Conservation (phyloP, 2,113 vertebrate genomes). For the Sporophila hypoxantha region DNA sequence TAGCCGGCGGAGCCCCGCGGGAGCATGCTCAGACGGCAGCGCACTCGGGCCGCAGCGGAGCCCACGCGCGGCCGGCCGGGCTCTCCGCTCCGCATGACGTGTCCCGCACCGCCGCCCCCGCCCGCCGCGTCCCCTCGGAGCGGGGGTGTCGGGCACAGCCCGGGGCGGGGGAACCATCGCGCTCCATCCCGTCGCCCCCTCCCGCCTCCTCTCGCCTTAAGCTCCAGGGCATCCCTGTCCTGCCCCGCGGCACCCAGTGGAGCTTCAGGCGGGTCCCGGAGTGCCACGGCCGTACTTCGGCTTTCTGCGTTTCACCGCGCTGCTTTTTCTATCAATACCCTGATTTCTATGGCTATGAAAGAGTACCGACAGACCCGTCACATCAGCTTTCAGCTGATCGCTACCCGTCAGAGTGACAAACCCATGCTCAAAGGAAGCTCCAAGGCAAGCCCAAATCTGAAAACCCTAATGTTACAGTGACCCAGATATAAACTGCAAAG, state of each 20-base stretch:
- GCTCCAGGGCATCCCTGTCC: neutral
- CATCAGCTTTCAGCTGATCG: neutral
- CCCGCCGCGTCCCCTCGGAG: neutral
- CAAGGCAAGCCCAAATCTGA: neutral
- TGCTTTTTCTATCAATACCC: neutral
- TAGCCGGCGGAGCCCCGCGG: conserved; percentile 53
- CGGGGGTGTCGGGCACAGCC: neutral
- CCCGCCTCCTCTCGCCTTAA: neutral
- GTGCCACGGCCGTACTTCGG: neutral
- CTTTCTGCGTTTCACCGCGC: neutral
- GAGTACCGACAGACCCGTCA: neutral
- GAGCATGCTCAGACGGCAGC: conserved; percentile 63
- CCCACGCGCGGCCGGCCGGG: conserved; percentile 26
- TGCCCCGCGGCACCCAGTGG: neutral
- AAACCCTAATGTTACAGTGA: rapidly evolving
- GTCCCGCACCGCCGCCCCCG: neutral
- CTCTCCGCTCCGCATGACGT: conserved; percentile 59
- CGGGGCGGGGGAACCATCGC: too few species aligned
- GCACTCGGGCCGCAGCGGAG: neutral
- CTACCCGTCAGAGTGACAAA: rapidly evolving
- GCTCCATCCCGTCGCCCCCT: neutral
- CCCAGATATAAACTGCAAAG: neutral
- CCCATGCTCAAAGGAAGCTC: neutral
- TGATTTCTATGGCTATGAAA: neutral
- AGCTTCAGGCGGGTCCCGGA: neutral